Conservation (phyloP, 30 jellyfish, hydroid and myxozoan species). For the Cassiopea andromeda region DNA sequence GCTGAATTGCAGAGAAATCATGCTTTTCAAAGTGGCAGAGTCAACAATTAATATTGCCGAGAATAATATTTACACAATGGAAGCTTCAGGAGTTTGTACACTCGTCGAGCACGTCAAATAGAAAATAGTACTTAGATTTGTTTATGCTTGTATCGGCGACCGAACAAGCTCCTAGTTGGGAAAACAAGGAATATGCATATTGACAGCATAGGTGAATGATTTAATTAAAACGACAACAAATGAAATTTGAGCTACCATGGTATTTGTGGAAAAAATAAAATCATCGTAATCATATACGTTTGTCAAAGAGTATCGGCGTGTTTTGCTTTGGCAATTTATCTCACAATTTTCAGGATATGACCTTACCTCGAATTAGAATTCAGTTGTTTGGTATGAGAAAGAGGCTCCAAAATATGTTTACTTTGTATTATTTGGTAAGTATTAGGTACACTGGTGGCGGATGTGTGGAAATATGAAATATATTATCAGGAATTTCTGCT, state of each 20-base stretch:
- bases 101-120: neutral
- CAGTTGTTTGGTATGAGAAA: neutral
- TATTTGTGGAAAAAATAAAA: neutral
- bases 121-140: neutral
- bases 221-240: neutral
- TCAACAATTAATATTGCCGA: constrained; percentile 9
- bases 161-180: neutral
- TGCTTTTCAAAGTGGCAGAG: constrained; percentile 17
- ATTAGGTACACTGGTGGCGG: neutral
- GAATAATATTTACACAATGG: constrained; percentile 2
- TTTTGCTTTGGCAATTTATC: neutral
- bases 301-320: neutral
- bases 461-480: neutral
- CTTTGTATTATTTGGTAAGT: neutral
- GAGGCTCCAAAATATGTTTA: neutral
- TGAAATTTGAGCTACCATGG: neutral
- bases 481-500: no score
- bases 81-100: constrained; percentile 23
- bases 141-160: constrained; percentile 6
- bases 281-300: neutral
- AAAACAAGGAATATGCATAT: neutral
- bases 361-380: neutral
- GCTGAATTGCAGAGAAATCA: neutral
- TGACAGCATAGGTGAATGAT: neutral
- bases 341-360: neutral